Percentiles rank a stretch among this genome's conserved stretches.
Conservation (phyloP, 2,888 invertebrate genomes). For the Baronia brevicornis region DNA sequence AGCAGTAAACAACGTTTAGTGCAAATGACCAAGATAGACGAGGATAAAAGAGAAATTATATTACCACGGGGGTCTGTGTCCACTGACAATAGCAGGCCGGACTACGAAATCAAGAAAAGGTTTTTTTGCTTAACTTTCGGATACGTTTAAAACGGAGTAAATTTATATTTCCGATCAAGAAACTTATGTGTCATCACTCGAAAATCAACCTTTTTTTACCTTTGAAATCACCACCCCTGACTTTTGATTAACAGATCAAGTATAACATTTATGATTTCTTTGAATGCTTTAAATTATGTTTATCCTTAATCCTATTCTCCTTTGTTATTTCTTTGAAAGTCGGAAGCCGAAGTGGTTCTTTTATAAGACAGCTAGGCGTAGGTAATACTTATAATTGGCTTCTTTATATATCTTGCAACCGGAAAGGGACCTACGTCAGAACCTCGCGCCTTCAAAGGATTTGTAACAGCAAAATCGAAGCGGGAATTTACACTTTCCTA, state of each 20-base stretch:
- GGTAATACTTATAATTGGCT: slow-evolving; percentile 65
- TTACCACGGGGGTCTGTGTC: slow-evolving; percentile 45
- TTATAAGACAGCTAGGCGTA: slow-evolving; percentile 38
- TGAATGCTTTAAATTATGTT: slow-evolving; percentile 49
- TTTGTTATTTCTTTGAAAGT: slow-evolving; percentile 54
- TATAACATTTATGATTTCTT: slow-evolving; percentile 21
- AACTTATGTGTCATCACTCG: slow-evolving; percentile 11
- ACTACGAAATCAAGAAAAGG: slow-evolving; percentile 31
- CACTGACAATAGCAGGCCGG: slow-evolving; percentile 48
- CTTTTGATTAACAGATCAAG: slow-evolving; percentile 3
- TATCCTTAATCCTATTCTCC: slow-evolving; percentile 41
- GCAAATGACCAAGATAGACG: slow-evolving; percentile 33
- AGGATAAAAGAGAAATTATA: slow-evolving; percentile 43
- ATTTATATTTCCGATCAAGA: slow-evolving; percentile 27
- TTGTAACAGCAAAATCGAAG: slow-evolving; percentile 54
- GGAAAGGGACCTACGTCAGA: slow-evolving; percentile 67
- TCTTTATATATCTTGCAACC: slow-evolving; percentile 50
- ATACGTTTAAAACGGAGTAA: slow-evolving; percentile 27
- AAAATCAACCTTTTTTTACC: slow-evolving; percentile 16
- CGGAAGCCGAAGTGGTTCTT: slow-evolving; percentile 59
- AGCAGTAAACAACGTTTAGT: no score
- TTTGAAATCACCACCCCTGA: slow-evolving; percentile 2
- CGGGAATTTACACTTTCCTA: slow-evolving; percentile 42
- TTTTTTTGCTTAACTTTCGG: slow-evolving; percentile 29
- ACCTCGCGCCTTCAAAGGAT: slow-evolving; percentile 59